These are phyloP conservation scores for Ochropleura leucogaster DNA, from an alignment of 2,888 invertebrate species.

Conservation along the genomic window DNA sequence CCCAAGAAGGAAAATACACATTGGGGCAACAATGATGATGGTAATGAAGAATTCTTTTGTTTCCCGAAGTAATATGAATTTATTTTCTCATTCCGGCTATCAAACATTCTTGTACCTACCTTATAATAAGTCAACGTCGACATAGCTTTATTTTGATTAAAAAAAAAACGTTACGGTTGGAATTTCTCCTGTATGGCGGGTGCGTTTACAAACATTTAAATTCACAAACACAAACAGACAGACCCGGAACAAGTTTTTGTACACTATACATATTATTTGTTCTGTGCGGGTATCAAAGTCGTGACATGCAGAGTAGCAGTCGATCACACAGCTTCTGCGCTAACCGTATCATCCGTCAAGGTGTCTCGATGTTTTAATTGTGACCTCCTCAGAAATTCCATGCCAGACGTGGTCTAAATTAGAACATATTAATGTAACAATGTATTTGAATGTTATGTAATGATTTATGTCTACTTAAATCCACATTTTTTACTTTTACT, in stretches of 20 bases:
- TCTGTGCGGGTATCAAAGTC: too few relatives aligned
- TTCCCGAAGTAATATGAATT: conserved; percentile 30
- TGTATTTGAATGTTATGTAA: background rate
- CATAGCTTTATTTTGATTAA: background rate
- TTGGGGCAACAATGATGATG: conserved; percentile 30
- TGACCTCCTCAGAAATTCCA: background rate
- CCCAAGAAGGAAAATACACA: conserved; percentile 26
- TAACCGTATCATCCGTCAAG: background rate
- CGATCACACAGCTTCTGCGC: too few relatives aligned
- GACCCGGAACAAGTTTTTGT: too few relatives aligned
- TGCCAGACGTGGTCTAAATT: background rate
- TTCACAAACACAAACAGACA: too few relatives aligned
- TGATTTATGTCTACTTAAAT: background rate
- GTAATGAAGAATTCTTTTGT: conserved; percentile 45
- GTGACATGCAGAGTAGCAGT: too few relatives aligned
- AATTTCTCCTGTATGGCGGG: too few relatives aligned
- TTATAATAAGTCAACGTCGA: conserved; percentile 6
- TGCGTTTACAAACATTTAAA: too few relatives aligned
- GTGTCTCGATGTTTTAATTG: too few relatives aligned
- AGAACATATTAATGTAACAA: background rate
- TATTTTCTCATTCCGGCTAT: conserved; percentile 33
- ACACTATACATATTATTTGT: too few relatives aligned
- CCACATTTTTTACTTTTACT: background rate
- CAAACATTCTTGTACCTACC: conserved; percentile 5
- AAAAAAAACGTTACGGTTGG: too few relatives aligned